Conservation (phyloP, 2,797 vertebrate genomes). For the Echeneis naucrates region DNA sequence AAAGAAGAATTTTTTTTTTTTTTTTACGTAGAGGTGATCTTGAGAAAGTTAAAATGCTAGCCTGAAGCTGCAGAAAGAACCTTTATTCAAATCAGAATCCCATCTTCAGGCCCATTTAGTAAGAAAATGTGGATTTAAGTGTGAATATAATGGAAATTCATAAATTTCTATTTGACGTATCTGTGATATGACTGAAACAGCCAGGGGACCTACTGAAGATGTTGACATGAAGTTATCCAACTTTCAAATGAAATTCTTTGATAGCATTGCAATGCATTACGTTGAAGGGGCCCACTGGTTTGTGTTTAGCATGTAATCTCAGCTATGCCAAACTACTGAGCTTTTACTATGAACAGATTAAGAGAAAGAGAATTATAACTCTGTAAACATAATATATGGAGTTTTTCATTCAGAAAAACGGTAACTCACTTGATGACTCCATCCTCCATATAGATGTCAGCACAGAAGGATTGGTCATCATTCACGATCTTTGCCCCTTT, state of each 20-base stretch:
- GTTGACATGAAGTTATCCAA: not conserved
- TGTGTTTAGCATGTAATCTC: not conserved
- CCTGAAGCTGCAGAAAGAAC: not conserved
- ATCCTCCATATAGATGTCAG: constrained; percentile 99
- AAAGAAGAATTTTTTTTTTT: not conserved
- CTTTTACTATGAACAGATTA: not conserved
- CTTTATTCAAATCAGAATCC: not conserved
- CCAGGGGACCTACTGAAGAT: not conserved
- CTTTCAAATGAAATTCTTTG: too few species aligned
- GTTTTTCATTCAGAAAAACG: not conserved
- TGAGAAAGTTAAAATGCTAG: not conserved
- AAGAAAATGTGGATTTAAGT: not conserved
- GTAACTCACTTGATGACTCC: constrained; percentile 98
- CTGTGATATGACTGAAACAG: not conserved
- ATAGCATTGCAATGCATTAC: not conserved
- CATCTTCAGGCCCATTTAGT: not conserved
- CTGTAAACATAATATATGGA: not conserved
- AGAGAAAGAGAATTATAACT: not conserved
- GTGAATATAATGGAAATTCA: not conserved
- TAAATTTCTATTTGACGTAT: not conserved
- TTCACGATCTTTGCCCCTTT: constrained; percentile 99
- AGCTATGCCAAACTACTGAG: not conserved
- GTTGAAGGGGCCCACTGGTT: not conserved
- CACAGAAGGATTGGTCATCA: constrained; percentile 98
- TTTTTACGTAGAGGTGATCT: not conserved